phyloP scores from a whole-genome alignment of 2,888 invertebrate species.

The Corbicula japonica region DNA sequence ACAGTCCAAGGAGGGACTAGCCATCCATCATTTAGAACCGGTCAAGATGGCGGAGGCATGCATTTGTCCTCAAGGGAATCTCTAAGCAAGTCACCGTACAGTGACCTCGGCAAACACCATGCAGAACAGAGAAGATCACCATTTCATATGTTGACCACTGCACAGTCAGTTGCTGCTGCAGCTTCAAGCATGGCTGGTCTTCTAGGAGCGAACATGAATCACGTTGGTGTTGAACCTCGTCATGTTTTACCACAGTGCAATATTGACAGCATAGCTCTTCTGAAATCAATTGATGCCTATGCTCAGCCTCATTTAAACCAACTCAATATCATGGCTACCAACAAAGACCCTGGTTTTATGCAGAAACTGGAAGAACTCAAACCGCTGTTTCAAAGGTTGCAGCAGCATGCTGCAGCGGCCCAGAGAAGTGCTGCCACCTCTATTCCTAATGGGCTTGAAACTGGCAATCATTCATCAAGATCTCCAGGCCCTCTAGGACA shows the following conservation, averaged over 20 bases:
- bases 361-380: conserved; percentile 61
- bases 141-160: conserved; percentile 37
- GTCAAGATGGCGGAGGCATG: conserved; percentile 54
- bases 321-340: conserved; percentile 42
- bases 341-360: conserved; percentile 54
- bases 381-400: conserved; percentile 62
- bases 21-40: conserved; percentile 50
- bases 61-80: conserved; percentile 61
- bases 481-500: conserved; percentile 47
- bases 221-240: conserved; percentile 38
- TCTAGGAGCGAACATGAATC: conserved; percentile 27
- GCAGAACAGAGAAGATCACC: conserved; percentile 63
- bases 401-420: conserved; percentile 50
- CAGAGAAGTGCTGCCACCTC: conserved; percentile 27
- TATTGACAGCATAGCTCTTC: conserved; percentile 58
- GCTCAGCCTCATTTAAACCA: conserved; percentile 40
- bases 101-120: conserved; percentile 46
- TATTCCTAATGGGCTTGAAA: conserved; percentile 56
- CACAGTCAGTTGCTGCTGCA: conserved; percentile 37
- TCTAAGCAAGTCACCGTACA: conserved; percentile 55
- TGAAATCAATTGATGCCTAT: conserved; percentile 61
- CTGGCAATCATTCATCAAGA: conserved; percentile 48
- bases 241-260: conserved; percentile 61
- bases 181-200: conserved; percentile 16
- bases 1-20: conserved; percentile 14